Evolutionary conservation across 1,140 invertebrate species (phyloP).

Genomic region (Akabosia matsudoensis): DNA sequence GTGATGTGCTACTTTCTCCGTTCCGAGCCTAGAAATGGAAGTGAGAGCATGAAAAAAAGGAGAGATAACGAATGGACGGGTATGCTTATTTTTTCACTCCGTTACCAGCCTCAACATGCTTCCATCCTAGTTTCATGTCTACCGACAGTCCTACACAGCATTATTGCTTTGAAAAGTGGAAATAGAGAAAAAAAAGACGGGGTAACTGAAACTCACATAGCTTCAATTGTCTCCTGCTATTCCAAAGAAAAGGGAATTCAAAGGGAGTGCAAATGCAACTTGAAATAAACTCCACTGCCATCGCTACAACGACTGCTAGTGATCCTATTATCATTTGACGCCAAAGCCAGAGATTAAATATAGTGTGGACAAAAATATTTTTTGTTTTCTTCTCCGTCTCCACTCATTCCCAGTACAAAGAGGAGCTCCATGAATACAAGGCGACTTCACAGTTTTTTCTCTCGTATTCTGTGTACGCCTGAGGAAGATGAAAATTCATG

Average conservation of each 20-base stretch:
- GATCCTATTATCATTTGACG: neutral
- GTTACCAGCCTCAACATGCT: neutral
- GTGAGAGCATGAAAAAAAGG: neutral
- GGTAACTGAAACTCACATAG: neutral
- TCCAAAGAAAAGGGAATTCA: neutral
- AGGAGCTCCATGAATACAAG: neutral
- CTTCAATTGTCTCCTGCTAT: neutral
- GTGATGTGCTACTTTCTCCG: constrained; percentile 9
- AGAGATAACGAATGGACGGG: neutral
- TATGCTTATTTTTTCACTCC: too few relatives aligned
- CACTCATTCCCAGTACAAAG: too few relatives aligned
- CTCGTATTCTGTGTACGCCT: too few relatives aligned
- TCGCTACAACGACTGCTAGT: neutral
- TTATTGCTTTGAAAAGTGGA: neutral
- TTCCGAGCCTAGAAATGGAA: neutral
- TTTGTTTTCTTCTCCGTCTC: too few relatives aligned
- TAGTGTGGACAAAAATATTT: too few relatives aligned
- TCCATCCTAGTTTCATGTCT: too few relatives aligned
- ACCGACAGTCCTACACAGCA: too few relatives aligned
- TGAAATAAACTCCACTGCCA: neutral
- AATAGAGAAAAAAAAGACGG: neutral
- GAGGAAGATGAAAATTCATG: too few relatives aligned
- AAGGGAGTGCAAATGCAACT: neutral
- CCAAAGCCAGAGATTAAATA: neutral
- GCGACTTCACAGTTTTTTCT: too few relatives aligned